A percentile compares a stretch with the other conserved stretches of the same genome.
phyloP scores from a whole-genome alignment of 1,140 invertebrate species.

The Agrypnia vestita region DNA sequence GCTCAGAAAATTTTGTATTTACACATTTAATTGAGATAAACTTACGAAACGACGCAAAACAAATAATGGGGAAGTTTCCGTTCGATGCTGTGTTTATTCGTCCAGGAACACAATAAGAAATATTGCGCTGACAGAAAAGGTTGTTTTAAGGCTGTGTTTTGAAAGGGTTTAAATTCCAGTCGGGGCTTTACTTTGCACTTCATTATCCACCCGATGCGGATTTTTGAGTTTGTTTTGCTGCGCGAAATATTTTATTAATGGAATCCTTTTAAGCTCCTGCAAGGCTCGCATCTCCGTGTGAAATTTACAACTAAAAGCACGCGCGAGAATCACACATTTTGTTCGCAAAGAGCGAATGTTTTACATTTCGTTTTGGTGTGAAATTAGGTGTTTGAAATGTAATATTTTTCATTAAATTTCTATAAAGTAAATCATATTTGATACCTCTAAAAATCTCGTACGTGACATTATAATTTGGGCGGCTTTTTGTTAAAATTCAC shows the following conservation, averaged over 20 bases:
- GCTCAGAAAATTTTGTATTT: no score
- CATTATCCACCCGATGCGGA: constrained; percentile 11
- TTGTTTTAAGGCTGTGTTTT: constrained; percentile 9
- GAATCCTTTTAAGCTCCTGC: not conserved
- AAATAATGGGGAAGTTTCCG: no score
- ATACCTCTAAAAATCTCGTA: no score
- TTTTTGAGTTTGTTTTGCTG: constrained; percentile 17
- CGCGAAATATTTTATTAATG: constrained; percentile 18
- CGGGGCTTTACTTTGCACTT: constrained; percentile 29
- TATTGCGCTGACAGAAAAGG: constrained; percentile 23
- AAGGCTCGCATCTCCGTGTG: not conserved
- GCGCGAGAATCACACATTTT: constrained; percentile 3
- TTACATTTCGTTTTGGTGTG: no score
- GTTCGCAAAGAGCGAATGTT: not conserved
- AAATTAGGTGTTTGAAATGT: no score
- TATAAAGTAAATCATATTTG: no score
- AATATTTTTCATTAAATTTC: no score
- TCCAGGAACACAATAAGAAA: not conserved
- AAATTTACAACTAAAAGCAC: constrained; percentile 33
- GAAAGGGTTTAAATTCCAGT: constrained; percentile 29
- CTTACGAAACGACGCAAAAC: no score
- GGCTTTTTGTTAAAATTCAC: no score
- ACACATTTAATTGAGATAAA: no score
- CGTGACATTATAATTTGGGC: no score
- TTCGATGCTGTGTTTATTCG: not conserved